Evolutionary conservation across 2,888 invertebrate genomes (phyloP), one percentile per base, ranked within the genome.

Genomic region (Phaedon cochleariae): DNA sequence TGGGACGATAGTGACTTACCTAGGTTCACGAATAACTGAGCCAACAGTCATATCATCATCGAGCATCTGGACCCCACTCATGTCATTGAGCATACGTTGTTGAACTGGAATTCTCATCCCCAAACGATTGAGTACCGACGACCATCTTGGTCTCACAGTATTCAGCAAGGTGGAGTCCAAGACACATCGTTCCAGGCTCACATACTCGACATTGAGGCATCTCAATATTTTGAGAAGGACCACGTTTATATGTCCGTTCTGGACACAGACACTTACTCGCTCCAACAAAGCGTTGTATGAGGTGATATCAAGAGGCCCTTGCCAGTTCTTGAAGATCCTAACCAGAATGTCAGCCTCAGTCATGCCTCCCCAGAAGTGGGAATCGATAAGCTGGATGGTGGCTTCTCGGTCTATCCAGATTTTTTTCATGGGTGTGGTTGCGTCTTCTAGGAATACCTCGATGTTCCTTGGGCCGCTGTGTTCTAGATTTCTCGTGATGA

Each of bases 381-480:
- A 34, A 34, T 34, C 3, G 1, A 34, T 34, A 7, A 34, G 34
- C 34, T 34, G 10, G 10, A 59, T 34, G 21, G 63, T 37, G 15
- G 59, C 64, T 29, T 68, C 58, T n/a, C 69, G 70, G 53, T 72
- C 64, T 53, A 76, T 68, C 45, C 70, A 60, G 49, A 76, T 73
- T n/a, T 51, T 69, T 58, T 73, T 75, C 17, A 66, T 62, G 7
- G 65, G 60, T 34, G 65, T 62, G 49, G 70, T 62, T 2, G 73
- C 73, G 34, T 74, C 75, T 29, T 54, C 62, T 7, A 73, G 57
- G 37, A 67, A 37, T 29, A 76, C 71, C 31, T 75, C 74, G 31
- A 72, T 68, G 60, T 64, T 62, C 26, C 57, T 67, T 29, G 72
- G 68, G 17, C 73, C 75, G 29, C 57, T 55, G 12, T 48, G 65